Base-by-base conservation (phyloP, 2,113 vertebrate genomes). In the Leptodactylus fuscus region DNA sequence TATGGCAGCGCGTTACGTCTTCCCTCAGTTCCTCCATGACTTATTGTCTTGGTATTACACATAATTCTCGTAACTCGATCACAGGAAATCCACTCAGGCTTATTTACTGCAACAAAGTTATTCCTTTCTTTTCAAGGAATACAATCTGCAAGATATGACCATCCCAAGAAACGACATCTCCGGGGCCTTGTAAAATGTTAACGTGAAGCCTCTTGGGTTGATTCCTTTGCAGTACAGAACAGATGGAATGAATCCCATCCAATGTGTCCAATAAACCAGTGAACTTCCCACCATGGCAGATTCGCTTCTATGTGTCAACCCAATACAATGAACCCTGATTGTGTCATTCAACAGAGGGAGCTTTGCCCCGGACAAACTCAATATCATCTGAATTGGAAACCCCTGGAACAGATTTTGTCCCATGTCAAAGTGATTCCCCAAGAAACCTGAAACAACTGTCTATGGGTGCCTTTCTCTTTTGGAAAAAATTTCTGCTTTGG, bases 161-260 rank as follows among this genome's bases (percentile, higher is more conserved):
- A 12, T 24, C 15, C 22, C 58, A 62, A 62, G 58, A 62, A 62
- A 24, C 0, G 58, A 6, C 58, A 29, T 62, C 58, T 62, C 24
- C 58, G 3, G 24, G 32, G 60, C 60, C 13, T 65, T 65, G 12
- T 32, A 34, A 65, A 65, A 34, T 9, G 24, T 65, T 65, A 65
- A 27, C 15, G 60, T 7, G 29, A 65, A 65, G 27, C 29, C 60
- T 6, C 29, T 34, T 65, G 55, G 2, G 55, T 22, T 58, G 55
- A 22, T 24, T 6, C 29, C 3, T 32, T 32, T 32, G 27, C 22
- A 32, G 27, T 8, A 18, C 60, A 18, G 29, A 34, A 65, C 60
- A 65, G 60, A 27, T 65, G 60, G 60, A 65, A 62, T 12, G 60
- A 65, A 32, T 32, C 60, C 60, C 55, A 60, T 60, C n/a, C 55